Conservation (phyloP, 2,888 invertebrate species). For the Epistrophe grossulariae region DNA sequence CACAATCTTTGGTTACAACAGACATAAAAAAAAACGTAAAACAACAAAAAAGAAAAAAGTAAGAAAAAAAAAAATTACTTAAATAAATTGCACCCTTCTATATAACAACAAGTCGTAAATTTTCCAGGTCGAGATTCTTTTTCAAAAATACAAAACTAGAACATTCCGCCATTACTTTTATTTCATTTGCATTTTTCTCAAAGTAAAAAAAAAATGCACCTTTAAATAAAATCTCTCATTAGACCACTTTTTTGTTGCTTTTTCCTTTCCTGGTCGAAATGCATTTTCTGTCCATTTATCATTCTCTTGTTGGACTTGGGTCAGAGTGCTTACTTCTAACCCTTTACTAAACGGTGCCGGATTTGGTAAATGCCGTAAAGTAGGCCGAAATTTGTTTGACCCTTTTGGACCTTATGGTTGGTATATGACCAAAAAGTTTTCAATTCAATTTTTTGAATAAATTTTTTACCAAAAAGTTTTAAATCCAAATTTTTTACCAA, state of each 20-base stretch:
- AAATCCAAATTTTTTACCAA: no score
- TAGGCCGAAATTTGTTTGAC: no score
- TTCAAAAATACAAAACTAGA: conserved; percentile 9
- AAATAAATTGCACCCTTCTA: conserved; percentile 67
- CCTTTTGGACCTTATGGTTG: no score
- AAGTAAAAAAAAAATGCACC: conserved; percentile 54
- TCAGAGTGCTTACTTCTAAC: background rate
- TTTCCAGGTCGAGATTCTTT: conserved; percentile 58
- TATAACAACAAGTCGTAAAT: conserved; percentile 51
- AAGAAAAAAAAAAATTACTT: conserved; percentile 25
- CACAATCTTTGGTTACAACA: conserved; percentile 15
- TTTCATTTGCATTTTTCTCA: conserved; percentile 65
- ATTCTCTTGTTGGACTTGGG: conserved; percentile 31
- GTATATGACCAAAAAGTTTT: no score
- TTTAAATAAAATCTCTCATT: conserved; percentile 68
- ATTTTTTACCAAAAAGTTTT: no score
- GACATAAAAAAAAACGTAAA: background rate
- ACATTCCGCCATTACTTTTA: conserved; percentile 57
- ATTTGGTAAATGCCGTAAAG: background rate
- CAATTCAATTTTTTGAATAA: no score
- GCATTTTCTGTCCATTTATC: conserved; percentile 53
- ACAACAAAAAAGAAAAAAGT: background rate
- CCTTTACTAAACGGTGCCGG: background rate
- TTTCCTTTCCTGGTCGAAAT: background rate
- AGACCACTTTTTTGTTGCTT: conserved; percentile 33